phyloP scores from a whole-genome alignment of 2,888 invertebrate genomes.

The Hyposoter dolosus region DNA sequence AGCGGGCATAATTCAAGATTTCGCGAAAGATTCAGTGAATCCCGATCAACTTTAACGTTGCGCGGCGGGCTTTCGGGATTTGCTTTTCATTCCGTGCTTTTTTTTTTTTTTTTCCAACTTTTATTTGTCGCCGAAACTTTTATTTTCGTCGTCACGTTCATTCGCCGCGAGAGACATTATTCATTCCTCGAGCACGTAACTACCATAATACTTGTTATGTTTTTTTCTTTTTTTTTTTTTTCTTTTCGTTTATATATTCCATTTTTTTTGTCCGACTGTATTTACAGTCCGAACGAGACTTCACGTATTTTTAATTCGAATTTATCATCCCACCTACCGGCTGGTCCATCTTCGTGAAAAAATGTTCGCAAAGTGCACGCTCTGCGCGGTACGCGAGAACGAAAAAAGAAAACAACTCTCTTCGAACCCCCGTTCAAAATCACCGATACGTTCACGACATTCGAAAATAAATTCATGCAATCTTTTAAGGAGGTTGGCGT shows the following conservation, averaged over 20 bases:
- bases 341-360: slow-evolving; percentile 1
- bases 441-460: neutral
- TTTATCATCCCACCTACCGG: slow-evolving; percentile 64
- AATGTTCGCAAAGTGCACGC: neutral
- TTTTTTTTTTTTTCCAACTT: neutral
- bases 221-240: neutral
- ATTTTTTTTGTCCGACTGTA: slow-evolving; percentile 4
- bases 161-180: slow-evolving; percentile 64
- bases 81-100: neutral
- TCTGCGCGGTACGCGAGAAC: neutral
- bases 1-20: slow-evolving; percentile 55
- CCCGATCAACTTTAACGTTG: slow-evolving; percentile 61
- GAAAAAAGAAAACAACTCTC: neutral
- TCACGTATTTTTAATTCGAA: slow-evolving; percentile 68
- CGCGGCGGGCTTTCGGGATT: slow-evolving; percentile 15
- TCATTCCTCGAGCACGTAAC: slow-evolving; percentile 66
- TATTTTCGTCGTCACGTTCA: slow-evolving; percentile 69
- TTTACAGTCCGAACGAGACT: slow-evolving; percentile 35
- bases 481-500: too few relatives aligned
- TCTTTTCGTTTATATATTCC: neutral
- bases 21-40: slow-evolving; percentile 54
- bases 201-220: slow-evolving; percentile 58
- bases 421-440: neutral
- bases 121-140: slow-evolving; percentile 39
- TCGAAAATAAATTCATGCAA: neutral